Percentiles rank a stretch among this genome's conserved stretches.
These are phyloP conservation scores for Ivindomyrus marchei DNA, from an alignment of 2,113 vertebrate species.

Conservation along the genomic window DNA sequence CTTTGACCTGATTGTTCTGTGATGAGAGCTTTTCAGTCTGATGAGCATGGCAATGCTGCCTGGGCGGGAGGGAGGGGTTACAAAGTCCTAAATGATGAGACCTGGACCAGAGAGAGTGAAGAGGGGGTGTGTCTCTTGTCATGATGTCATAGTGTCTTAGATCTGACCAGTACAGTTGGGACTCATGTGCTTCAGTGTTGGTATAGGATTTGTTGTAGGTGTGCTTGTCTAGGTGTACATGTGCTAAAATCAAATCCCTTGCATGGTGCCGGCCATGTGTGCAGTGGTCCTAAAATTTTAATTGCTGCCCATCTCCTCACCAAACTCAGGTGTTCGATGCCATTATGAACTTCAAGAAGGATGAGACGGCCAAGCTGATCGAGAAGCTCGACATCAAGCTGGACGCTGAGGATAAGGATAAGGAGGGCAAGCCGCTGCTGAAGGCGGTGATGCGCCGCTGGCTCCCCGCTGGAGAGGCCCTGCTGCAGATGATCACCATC, in stretches of 20 bases:
- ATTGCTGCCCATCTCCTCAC: neutral
- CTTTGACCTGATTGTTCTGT: constrained; percentile 74
- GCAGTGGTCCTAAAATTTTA: neutral
- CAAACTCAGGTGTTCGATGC: constrained; percentile 76
- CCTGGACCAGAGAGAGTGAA: neutral
- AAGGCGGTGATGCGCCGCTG: constrained; percentile 96
- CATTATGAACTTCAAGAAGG: constrained; percentile 90
- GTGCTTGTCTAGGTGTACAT: neutral
- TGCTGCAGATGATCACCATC: constrained; percentile 97
- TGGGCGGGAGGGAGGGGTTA: neutral
- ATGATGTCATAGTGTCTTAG: neutral
- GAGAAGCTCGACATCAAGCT: constrained; percentile 87
- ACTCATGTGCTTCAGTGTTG: neutral
- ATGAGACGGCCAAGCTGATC: constrained; percentile 79
- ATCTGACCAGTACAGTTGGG: neutral
- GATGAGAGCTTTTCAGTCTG: constrained; percentile 70
- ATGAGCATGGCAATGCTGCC: constrained; percentile 37
- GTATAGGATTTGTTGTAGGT: neutral
- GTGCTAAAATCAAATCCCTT: neutral
- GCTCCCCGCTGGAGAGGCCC: constrained; percentile 87
- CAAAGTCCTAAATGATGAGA: neutral
- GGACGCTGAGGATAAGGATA: constrained; percentile 81
- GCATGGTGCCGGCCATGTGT: neutral
- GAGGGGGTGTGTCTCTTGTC: neutral
- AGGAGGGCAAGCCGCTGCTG: constrained; percentile 86